These are phyloP conservation scores for Ephydatia muelleri DNA, from an alignment of 37 sponge, comb jelly and placozoan genomes.

Conservation along the genomic window DNA sequence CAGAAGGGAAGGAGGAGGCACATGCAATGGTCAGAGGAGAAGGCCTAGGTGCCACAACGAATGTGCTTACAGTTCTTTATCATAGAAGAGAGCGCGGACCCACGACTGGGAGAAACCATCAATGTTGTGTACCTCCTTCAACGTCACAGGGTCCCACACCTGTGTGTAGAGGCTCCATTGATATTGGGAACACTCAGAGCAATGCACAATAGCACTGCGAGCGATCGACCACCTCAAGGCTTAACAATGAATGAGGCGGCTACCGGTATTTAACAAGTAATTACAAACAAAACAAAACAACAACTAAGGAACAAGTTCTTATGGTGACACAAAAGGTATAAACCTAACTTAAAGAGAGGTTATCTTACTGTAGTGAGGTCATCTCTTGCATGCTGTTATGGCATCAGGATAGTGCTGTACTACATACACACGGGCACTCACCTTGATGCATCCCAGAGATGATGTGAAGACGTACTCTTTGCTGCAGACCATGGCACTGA, in stretches of 20 bases:
- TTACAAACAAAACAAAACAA: too few relatives aligned
- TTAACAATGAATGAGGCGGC: too few relatives aligned
- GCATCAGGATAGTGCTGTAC: too few relatives aligned
- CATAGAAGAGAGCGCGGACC: conserved; percentile 83
- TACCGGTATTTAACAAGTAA: too few relatives aligned
- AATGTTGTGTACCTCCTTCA: conserved; percentile 74
- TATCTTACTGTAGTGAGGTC: too few relatives aligned
- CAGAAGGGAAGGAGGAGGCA: background rate
- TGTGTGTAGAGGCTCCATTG: background rate
- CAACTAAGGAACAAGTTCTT: too few relatives aligned
- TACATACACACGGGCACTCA: conserved; percentile 10
- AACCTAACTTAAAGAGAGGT: too few relatives aligned
- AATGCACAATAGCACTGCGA: background rate
- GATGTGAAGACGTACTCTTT: conserved; percentile 72
- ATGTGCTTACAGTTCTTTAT: conserved; percentile 68
- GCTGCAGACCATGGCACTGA: conserved; percentile 75
- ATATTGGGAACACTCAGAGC: background rate
- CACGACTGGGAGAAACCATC: conserved; percentile 63
- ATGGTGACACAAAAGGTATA: too few relatives aligned
- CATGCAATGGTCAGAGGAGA: background rate
- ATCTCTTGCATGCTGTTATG: too few relatives aligned
- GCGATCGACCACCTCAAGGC: background rate
- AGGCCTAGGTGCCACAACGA: background rate
- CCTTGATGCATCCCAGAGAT: conserved; percentile 76
- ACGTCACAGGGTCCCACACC: conserved; percentile 73